Percentiles rank a stretch among this genome's conserved stretches.
Conservation (phyloP, 2,113 vertebrate genomes). For the Bothrops jararaca region DNA sequence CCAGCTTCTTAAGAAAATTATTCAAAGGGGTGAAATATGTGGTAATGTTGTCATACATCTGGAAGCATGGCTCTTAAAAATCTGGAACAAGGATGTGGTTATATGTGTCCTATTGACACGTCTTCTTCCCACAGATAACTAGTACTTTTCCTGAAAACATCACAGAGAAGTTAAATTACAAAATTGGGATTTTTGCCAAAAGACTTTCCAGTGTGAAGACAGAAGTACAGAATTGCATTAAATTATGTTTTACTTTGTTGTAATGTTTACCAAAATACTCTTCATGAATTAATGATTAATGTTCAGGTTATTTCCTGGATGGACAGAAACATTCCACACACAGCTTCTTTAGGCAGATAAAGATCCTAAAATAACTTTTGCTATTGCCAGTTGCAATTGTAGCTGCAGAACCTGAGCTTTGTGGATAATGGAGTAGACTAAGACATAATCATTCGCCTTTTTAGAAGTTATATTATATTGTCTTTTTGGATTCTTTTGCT, state of each 20-base stretch:
- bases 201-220: background rate
- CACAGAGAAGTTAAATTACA: background rate
- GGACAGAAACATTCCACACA: background rate
- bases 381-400: background rate
- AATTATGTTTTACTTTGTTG: background rate
- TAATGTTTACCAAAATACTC: background rate
- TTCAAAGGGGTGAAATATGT: background rate
- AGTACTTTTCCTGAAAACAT: background rate
- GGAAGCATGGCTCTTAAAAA: background rate
- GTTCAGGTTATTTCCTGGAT: background rate
- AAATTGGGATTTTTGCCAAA: background rate
- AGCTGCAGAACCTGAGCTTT: background rate
- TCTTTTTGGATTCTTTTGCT: background rate
- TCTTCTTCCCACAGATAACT: background rate
- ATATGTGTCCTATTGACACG: background rate
- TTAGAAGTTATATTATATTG: background rate
- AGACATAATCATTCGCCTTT: background rate
- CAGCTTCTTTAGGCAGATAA: background rate
- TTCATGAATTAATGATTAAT: background rate
- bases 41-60: background rate
- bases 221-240: background rate
- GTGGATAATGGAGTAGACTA: background rate
- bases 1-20: background rate
- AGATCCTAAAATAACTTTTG: background rate
- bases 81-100: background rate